Conservation (phyloP, 2,113 vertebrate genomes). For the Plotosus lineatus region DNA sequence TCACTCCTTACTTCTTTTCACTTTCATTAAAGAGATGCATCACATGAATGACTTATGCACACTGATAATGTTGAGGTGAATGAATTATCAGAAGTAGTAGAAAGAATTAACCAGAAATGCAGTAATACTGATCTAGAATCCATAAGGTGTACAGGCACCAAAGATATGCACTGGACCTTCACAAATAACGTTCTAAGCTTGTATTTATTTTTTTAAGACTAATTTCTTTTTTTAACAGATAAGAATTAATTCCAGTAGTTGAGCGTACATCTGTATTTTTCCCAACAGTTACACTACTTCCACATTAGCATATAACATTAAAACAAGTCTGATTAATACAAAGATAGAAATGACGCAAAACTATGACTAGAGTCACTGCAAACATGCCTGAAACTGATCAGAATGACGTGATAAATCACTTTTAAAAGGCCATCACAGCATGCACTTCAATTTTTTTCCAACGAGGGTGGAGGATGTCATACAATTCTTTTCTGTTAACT, state of each 20-base stretch:
- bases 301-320: constrained; percentile 34
- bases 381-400: constrained; percentile 43
- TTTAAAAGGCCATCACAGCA: constrained; percentile 34
- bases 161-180: constrained; percentile 8
- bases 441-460: constrained; percentile 19
- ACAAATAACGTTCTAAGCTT: constrained; percentile 6
- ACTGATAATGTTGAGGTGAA: constrained; percentile 25
- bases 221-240: constrained; percentile 17
- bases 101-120: not conserved
- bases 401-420: constrained; percentile 22
- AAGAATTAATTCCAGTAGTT: constrained; percentile 43
- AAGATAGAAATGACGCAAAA: constrained; percentile 26
- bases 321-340: constrained; percentile 32
- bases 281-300: constrained; percentile 38
- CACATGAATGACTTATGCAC: constrained; percentile 16
- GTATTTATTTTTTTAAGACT: not conserved
- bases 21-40: constrained; percentile 40
- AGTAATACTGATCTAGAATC: constrained; percentile 34
- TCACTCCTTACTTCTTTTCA: constrained; percentile 11
- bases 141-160: not conserved
- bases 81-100: constrained; percentile 20
- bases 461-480: not conserved
- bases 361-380: constrained; percentile 17
- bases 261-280: constrained; percentile 41
- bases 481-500: constrained; percentile 12